phyloP scores from a whole-genome alignment of 2,888 invertebrate species.

The Andrena minutula region DNA sequence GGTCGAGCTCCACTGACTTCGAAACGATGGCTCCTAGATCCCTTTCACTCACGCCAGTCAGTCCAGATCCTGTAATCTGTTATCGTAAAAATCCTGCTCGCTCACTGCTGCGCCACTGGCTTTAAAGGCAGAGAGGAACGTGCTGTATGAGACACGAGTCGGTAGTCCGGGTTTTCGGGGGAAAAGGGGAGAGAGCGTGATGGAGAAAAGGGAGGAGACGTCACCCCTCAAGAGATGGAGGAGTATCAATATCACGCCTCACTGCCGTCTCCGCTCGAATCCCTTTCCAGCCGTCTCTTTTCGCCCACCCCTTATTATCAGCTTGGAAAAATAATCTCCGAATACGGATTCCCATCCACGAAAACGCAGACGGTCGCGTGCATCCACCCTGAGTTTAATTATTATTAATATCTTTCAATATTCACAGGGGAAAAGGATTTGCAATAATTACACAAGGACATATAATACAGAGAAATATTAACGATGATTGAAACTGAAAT shows the following conservation, averaged over 20 bases:
- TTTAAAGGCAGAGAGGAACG: constrained; percentile 68
- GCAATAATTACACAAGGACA: too few relatives aligned
- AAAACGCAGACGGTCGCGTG: constrained; percentile 16
- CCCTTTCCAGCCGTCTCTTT: constrained; percentile 62
- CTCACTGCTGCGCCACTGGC: constrained; percentile 72
- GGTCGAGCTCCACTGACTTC: constrained; percentile 58
- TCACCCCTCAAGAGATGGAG: constrained; percentile 78
- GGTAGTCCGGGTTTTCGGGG: constrained; percentile 44
- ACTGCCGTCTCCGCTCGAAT: constrained; percentile 75
- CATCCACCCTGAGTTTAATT: constrained; percentile 52
- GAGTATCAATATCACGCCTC: constrained; percentile 83
- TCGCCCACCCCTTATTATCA: constrained; percentile 77
- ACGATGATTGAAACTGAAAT: too few relatives aligned
- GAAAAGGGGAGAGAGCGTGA: constrained; percentile 44
- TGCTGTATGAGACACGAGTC: constrained; percentile 58
- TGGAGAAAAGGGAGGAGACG: constrained; percentile 69
- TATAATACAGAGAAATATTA: too few relatives aligned
- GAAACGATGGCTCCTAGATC: constrained; percentile 58
- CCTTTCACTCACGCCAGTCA: constrained; percentile 66
- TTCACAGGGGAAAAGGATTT: too few relatives aligned
- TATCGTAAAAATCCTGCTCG: constrained; percentile 80
- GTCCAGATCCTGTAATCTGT: constrained; percentile 79
- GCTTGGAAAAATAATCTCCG: constrained; percentile 78
- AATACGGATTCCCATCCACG: constrained; percentile 58
- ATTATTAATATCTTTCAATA: constrained; percentile 12